These are phyloP conservation scores for Cotesia glomerata DNA, from an alignment of 1,140 invertebrate species.

Conservation along the genomic window DNA sequence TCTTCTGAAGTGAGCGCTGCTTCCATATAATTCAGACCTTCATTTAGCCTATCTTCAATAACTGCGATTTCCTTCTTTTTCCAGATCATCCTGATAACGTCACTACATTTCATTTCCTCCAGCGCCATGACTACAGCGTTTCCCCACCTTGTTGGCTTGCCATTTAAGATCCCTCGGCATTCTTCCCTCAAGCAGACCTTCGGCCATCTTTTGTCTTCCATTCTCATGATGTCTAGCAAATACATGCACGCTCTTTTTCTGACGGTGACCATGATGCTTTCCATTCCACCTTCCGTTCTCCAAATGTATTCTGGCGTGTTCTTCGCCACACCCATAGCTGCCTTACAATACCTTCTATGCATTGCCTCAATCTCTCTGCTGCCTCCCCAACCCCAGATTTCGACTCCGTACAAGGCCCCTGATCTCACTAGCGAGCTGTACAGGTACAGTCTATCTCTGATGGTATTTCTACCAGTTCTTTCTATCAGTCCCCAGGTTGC, in stretches of 20 bases:
- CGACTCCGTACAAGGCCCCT: background rate
- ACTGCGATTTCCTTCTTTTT: no score
- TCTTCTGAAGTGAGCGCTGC: no score
- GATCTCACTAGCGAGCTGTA: background rate
- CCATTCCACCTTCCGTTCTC: background rate
- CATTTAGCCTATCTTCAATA: no score
- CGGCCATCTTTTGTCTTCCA: constrained; percentile 2
- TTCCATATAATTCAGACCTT: no score
- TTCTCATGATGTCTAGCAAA: background rate
- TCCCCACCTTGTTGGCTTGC: no score
- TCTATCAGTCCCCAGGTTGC: constrained; percentile 11
- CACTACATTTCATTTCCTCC: no score
- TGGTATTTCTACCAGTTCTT: background rate
- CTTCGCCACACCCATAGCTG: background rate
- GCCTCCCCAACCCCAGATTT: constrained; percentile 19
- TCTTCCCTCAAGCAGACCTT: constrained; percentile 9
- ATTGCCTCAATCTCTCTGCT: background rate
- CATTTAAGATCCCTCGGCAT: no score
- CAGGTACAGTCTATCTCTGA: constrained; percentile 9
- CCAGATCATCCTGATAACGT: no score
- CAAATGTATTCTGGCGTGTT: background rate
- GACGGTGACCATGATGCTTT: background rate
- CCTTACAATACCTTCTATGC: background rate
- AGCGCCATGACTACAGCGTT: no score
- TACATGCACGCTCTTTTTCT: background rate